phyloP scores from a whole-genome alignment of 2,888 invertebrate species.

The Temnothorax unifasciatus region DNA sequence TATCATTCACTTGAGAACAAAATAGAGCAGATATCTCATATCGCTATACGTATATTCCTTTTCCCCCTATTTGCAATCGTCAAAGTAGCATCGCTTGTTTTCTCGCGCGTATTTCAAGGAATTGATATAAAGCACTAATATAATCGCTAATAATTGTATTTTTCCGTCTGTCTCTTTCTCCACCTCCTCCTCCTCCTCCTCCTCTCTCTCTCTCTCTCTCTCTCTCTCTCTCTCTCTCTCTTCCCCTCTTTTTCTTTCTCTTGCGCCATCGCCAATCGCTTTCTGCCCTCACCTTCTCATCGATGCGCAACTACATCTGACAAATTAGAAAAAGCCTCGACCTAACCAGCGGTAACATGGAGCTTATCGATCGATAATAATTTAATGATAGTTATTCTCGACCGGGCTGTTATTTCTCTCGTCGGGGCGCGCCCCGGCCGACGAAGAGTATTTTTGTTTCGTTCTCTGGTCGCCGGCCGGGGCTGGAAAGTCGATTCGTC shows the following conservation, averaged over 20 bases:
- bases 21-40: slow-evolving; percentile 37
- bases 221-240: background rate
- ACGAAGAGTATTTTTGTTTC: slow-evolving; percentile 73
- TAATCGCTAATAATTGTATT: slow-evolving; percentile 38
- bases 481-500: slow-evolving; percentile 84
- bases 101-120: slow-evolving; percentile 24
- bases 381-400: slow-evolving; percentile 76
- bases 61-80: slow-evolving; percentile 17
- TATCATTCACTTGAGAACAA: slow-evolving; percentile 38
- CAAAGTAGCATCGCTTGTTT: slow-evolving; percentile 22
- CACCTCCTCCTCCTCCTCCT: too few relatives aligned
- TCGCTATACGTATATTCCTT: slow-evolving; percentile 1
- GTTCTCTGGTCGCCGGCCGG: slow-evolving; percentile 73
- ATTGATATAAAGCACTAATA: slow-evolving; percentile 37
- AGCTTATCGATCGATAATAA: slow-evolving; percentile 77
- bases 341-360: slow-evolving; percentile 67
- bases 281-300: slow-evolving; percentile 60
- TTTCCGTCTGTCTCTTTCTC: background rate
- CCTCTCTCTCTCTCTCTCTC: background rate
- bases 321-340: slow-evolving; percentile 68
- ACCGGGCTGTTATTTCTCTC: slow-evolving; percentile 68
- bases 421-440: slow-evolving; percentile 60
- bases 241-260: too few relatives aligned
- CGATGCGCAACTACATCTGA: slow-evolving; percentile 65
- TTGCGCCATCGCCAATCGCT: background rate